phyloP scores from a whole-genome alignment of 2,888 invertebrate species.

The Epicampocera succincta region DNA sequence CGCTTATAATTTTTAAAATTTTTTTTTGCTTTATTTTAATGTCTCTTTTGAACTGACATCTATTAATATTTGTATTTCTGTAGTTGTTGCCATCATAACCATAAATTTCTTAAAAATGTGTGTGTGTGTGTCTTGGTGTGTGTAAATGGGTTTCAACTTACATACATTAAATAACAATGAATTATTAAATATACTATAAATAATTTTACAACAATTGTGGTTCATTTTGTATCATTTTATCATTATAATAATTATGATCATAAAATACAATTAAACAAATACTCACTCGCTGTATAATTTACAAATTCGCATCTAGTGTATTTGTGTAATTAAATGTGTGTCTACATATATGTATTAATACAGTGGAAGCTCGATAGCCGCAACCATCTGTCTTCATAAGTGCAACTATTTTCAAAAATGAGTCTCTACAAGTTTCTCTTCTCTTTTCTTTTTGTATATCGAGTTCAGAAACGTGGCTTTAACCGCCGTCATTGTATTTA shows the following conservation, averaged over 20 bases:
- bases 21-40: conserved; percentile 11
- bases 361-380: no score
- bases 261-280: conserved; percentile 36
- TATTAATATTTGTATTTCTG: conserved; percentile 28
- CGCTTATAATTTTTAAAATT: not conserved
- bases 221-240: conserved; percentile 13
- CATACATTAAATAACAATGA: conserved; percentile 63
- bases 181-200: conserved; percentile 55
- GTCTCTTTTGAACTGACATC: conserved; percentile 48
- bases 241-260: conserved; percentile 18
- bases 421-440: no score
- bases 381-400: no score
- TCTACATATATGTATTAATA: no score
- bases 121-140: conserved; percentile 2
- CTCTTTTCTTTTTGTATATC: no score
- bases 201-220: conserved; percentile 57
- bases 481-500: no score
- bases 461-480: no score
- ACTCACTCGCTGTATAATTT: conserved; percentile 31
- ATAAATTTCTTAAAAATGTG: conserved; percentile 4
- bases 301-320: conserved; percentile 5
- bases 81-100: not conserved
- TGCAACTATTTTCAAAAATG: no score
- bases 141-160: conserved; percentile 37
- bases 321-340: conserved; percentile 2